Evolutionary conservation across 2,797 vertebrate genomes (phyloP).

Genomic region (Rhabdomys pumilio): DNA sequence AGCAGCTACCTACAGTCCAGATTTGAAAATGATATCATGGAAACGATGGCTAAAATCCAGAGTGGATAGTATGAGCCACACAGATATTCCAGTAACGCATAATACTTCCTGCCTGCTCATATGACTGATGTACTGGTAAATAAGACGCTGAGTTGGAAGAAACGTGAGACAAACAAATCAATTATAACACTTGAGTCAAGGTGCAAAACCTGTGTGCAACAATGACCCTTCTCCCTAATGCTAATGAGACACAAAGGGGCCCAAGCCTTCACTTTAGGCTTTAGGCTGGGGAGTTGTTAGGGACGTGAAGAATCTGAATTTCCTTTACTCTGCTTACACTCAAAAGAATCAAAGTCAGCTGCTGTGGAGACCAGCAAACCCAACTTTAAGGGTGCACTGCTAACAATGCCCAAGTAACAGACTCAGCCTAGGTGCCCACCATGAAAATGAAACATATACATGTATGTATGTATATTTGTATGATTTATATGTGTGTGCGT

Average conservation of each 20-base stretch:
- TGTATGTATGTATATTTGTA: background rate
- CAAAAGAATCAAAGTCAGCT: background rate
- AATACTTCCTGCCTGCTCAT: background rate
- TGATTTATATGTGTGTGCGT: background rate
- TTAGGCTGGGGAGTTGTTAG: background rate
- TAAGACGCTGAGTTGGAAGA: slow-evolving; percentile 22
- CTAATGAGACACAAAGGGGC: background rate
- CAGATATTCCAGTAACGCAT: slow-evolving; percentile 9
- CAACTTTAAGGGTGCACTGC: background rate
- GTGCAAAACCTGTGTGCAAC: slow-evolving; percentile 52
- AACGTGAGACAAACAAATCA: slow-evolving; percentile 16
- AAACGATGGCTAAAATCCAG: background rate
- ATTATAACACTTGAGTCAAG: slow-evolving; percentile 35
- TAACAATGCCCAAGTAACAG: background rate
- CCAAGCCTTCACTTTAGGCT: background rate
- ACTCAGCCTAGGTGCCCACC: background rate
- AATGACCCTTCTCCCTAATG: slow-evolving; percentile 18
- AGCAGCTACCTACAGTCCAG: background rate
- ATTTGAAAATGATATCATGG: background rate
- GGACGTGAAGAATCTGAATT: background rate
- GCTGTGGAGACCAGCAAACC: background rate
- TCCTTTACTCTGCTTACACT: background rate
- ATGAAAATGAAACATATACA: background rate
- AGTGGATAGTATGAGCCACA: slow-evolving; percentile 23
- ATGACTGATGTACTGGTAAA: slow-evolving; percentile 3